Base-by-base conservation (phyloP, 2,113 vertebrate genomes). In the Falcunculus frontatus region DNA sequence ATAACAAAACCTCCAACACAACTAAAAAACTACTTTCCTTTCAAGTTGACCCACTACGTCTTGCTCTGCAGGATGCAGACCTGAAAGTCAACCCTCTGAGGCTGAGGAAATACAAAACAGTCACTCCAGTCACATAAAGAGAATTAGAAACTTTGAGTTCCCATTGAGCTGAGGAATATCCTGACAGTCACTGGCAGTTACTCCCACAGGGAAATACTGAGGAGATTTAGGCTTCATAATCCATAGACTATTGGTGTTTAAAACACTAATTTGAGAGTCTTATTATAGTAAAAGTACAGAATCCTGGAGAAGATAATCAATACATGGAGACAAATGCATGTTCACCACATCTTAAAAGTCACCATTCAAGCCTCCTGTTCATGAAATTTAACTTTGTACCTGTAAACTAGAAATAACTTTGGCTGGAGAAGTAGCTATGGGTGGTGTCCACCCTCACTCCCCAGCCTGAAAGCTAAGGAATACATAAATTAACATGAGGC, bases 401-500 rank as follows among this genome's bases (percentile, higher is more conserved):
- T 60, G 23, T 32, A 59, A 86, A 88, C 32, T 62, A 88, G 65
- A 83, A 93, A 87, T 62, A 95, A 73, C 53, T 94, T 65, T 62
- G 84, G 57, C 57, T 95, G 57, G 56, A 87, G 35, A 27, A 56
- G 60, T 55, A 84, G 41, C 84, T 76, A 60, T 50, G 93, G 68
- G 74, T 79, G 78, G 49, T 52, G 57, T 89, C 77, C 83, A 76
- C 47, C 13, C 53, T 84, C 49, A 33, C 9, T 81, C 52, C 32
- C 65, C 9, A 87, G 56, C 21, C 52, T 52, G 67, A 69, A 82
- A 87, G 23, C 65, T 68, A 37, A 89, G 65, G 84, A 87, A 91
- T 87, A 96, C 87, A 91, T 91, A 95, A 93, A 84, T 92, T 95
- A 94, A 69, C 44, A 57, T 19, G 78, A 92, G 93, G 84, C 77